Evolutionary conservation across 2,888 invertebrate genomes (phyloP).

Genomic region (Rhamnusium bicolor): DNA sequence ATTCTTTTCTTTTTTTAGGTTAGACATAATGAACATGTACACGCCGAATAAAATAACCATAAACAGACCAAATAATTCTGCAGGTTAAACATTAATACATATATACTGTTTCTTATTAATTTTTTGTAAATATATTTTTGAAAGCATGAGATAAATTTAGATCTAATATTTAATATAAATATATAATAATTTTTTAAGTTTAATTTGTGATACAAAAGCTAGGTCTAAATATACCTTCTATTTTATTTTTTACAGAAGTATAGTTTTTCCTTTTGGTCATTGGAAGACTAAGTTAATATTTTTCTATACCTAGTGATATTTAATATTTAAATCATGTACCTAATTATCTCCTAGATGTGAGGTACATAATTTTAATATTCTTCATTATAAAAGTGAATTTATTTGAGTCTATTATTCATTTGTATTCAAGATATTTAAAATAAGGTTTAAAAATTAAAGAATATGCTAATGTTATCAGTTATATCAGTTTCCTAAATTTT

Average conservation of each 20-base stretch:
- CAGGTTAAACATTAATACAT: conserved; percentile 59
- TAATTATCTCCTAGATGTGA: not conserved
- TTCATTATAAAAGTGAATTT: not conserved
- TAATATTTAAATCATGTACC: not conserved
- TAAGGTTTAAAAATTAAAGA: not conserved
- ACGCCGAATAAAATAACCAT: conserved; percentile 80
- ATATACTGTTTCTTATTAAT: not conserved
- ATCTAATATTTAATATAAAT: conserved; percentile 2
- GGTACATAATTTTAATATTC: not conserved
- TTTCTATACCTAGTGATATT: not conserved
- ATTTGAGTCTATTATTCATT: not conserved
- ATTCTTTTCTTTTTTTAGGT: conserved; percentile 73
- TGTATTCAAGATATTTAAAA: not conserved
- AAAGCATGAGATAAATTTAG: conserved; percentile 17
- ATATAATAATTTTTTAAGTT: conserved; percentile 23
- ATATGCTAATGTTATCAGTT: not conserved
- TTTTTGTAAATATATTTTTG: conserved; percentile 29
- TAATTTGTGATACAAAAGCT: conserved; percentile 27
- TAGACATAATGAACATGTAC: conserved; percentile 81
- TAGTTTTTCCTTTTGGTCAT: not conserved
- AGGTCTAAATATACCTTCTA: conserved; percentile 14
- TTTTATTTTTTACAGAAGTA: conserved; percentile 3
- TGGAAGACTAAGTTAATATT: not conserved
- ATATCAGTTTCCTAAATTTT: not conserved
- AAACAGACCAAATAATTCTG: conserved; percentile 66